Conservation (phyloP, 2,113 vertebrate genomes). For the Bolborhynchus lineola region DNA sequence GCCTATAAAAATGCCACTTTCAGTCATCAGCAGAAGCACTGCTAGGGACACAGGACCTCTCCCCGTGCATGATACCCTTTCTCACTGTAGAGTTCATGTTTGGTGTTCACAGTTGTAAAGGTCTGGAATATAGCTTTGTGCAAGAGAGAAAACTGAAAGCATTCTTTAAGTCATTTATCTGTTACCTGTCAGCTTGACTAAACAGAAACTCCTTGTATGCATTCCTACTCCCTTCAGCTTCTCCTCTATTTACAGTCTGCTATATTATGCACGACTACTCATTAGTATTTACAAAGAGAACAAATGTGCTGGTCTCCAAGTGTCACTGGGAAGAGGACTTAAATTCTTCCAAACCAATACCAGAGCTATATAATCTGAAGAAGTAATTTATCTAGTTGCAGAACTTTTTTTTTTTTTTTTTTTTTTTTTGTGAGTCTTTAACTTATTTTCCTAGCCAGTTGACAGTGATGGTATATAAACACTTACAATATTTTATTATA, state of each 20-base stretch:
- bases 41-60: not conserved
- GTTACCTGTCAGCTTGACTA: not conserved
- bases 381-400: not conserved
- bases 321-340: not conserved
- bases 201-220: not conserved
- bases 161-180: not conserved
- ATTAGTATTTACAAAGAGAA: not conserved
- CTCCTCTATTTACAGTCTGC: not conserved
- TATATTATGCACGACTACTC: not conserved
- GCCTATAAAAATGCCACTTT: not conserved
- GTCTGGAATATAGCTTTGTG: not conserved
- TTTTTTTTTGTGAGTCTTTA: not conserved
- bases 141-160: not conserved
- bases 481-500: slow-evolving; percentile 31
- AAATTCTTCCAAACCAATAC: not conserved
- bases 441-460: not conserved
- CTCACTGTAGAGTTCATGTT: not conserved
- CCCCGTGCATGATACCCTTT: not conserved
- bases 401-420: not conserved
- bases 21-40: not conserved
- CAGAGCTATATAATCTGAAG: not conserved
- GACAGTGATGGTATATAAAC: slow-evolving; percentile 34
- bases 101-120: not conserved
- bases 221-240: not conserved
- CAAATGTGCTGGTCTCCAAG: not conserved